Conservation (phyloP, 1,140 invertebrate species). For the Drosophila bifasciata region DNA sequence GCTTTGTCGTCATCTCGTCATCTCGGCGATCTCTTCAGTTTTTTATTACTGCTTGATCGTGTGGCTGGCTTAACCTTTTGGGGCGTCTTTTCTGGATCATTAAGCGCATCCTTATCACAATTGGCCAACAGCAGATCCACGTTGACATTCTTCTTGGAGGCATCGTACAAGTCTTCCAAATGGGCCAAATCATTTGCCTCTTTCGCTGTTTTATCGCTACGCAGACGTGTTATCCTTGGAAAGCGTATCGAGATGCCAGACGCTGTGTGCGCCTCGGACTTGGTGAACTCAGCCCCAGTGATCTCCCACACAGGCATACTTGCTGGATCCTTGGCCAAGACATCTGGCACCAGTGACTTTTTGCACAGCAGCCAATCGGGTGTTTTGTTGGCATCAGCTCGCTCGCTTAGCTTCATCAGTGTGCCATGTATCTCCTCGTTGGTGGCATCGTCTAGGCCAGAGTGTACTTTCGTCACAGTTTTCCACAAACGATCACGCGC, state of each 20-base stretch:
- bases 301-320: constrained; percentile 97
- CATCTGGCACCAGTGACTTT: constrained; percentile 94
- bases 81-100: constrained; percentile 48
- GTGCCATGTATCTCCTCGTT: constrained; percentile 89
- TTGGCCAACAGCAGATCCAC: constrained; percentile 85
- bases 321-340: constrained; percentile 93
- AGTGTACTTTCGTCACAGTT: constrained; percentile 95
- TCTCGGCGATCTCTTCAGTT: constrained; percentile 40
- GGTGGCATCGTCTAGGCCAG: constrained; percentile 94
- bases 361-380: constrained; percentile 93
- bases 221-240: constrained; percentile 93
- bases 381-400: constrained; percentile 88
- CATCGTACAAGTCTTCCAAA: constrained; percentile 87
- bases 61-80: constrained; percentile 26
- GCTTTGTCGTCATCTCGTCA: constrained; percentile 31
- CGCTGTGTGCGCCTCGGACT: constrained; percentile 93
- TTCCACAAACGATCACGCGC: constrained; percentile 88
- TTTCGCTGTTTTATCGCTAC: constrained; percentile 93
- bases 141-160: constrained; percentile 89
- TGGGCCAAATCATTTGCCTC: constrained; percentile 92
- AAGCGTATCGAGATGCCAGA: constrained; percentile 96
- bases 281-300: constrained; percentile 95
- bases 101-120: constrained; percentile 36
- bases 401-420: constrained; percentile 79
- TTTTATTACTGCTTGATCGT: constrained; percentile 33